These are phyloP conservation scores for Carettochelys insculpta DNA, from an alignment of 2,113 vertebrate genomes.

Conservation along the genomic window DNA sequence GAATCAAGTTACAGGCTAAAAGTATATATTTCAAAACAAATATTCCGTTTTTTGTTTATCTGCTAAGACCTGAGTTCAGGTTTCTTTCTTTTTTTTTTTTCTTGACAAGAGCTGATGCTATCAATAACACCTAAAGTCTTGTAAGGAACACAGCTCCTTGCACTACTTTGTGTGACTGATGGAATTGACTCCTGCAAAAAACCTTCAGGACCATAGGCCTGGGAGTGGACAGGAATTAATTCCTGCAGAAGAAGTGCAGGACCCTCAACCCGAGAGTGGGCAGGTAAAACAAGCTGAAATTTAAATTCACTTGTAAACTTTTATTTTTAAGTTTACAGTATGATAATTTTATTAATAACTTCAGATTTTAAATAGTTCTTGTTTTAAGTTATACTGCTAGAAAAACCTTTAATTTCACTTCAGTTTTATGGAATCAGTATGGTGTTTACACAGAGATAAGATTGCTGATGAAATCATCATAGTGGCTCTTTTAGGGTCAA, in stretches of 20 bases:
- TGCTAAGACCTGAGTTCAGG: constrained; percentile 30
- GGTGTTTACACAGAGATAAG: neutral
- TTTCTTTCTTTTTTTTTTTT: constrained; percentile 17
- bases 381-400: neutral
- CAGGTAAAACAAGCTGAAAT: constrained; percentile 42
- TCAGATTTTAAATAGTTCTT: neutral
- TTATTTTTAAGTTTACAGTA: neutral
- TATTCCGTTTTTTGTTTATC: constrained; percentile 2
- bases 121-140: neutral
- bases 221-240: neutral
- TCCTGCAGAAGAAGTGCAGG: neutral
- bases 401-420: neutral
- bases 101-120: neutral
- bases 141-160: neutral
- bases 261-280: neutral
- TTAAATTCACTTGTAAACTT: neutral
- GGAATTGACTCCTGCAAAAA: constrained; percentile 2
- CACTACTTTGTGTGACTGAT: neutral
- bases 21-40: neutral
- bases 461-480: neutral
- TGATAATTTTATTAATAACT: neutral
- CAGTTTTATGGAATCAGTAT: neutral
- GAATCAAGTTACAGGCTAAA: neutral
- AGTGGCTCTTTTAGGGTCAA: neutral
- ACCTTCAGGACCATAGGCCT: neutral